Base-by-base conservation (phyloP, 2,797 vertebrate genomes). In the Trematomus bernacchii region DNA sequence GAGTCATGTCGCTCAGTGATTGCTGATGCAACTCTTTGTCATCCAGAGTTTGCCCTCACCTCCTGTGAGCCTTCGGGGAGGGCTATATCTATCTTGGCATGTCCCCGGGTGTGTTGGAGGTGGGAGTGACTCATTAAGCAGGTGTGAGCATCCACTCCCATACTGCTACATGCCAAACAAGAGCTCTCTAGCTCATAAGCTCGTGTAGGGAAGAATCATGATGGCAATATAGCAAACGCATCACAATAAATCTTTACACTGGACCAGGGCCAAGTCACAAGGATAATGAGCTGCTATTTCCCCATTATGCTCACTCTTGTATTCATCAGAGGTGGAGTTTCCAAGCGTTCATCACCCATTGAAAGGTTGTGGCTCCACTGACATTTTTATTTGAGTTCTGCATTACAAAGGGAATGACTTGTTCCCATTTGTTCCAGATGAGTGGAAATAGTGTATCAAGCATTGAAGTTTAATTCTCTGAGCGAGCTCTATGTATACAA, bases 11-110 rank as follows among this genome's bases (percentile, higher is more conserved):
- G 92, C 93, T 95, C 93, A 92, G 92, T 92, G 91, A 92, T 93
- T 95, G 94, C 95, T 96, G 94, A 95, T 95, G 94, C 94, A 96
- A 95, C 87, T 95, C 92, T 94, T 94, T 95, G 94, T 94, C 94
- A 95, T 94, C 94, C 92, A 94, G 93, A 93, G 93, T 94, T 95
- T 93, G 92, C 92, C 91, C 87, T 95, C 92, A 88, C 92, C 93
- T 94, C 87, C 93, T 93, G 92, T 89, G 92, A 91, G 94, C 93
- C 94, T 93, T 91, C 79, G 47, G 94, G 94, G 92, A 95, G 92
- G 90, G 88, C 91, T 94, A 93, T 90, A 94, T 95, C 93, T 92
- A 92, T 94, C 92, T 93, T 92, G 92, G 89, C 92, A 89, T 90
- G 86, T 93, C 93, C 92, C 89, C 51, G 86, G 84, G 89, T 90